Evolutionary conservation across 2,113 vertebrate genomes (phyloP).

Genomic region (Gobiocypris rarus): DNA sequence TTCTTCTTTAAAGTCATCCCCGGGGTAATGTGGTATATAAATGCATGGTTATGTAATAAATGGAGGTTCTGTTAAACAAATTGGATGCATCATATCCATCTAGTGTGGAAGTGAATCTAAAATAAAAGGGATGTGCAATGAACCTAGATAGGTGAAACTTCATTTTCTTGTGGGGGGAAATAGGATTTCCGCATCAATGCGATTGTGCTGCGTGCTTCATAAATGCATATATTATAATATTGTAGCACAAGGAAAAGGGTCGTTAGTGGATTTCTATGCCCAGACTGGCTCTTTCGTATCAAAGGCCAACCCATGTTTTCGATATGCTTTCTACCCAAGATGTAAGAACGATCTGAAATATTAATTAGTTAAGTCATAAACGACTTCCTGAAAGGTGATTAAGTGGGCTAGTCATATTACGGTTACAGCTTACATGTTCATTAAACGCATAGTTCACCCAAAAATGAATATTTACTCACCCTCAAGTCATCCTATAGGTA

Average conservation of each 20-base stretch:
- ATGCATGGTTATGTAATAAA: constrained; percentile 27
- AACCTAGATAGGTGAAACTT: not conserved
- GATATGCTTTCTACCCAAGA: not conserved
- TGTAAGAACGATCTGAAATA: not conserved
- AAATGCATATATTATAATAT: not conserved
- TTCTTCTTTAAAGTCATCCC: constrained; percentile 22
- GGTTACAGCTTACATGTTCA: not conserved
- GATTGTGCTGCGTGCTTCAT: not conserved
- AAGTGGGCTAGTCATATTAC: not conserved
- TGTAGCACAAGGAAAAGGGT: not conserved
- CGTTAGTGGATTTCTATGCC: not conserved
- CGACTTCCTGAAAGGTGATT: not conserved
- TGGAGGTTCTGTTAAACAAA: not conserved
- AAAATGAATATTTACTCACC: no score
- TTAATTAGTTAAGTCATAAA: not conserved
- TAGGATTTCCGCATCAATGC: not conserved
- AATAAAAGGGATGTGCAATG: constrained; percentile 20
- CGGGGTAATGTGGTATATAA: constrained; percentile 25
- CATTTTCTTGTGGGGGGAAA: not conserved
- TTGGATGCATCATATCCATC: constrained; percentile 16
- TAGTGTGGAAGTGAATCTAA: constrained; percentile 9
- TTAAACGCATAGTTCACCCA: not conserved
- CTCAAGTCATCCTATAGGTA: no score
- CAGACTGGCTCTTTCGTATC: not conserved
- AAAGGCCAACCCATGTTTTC: not conserved